phyloP scores from a whole-genome alignment of 2,113 vertebrate genomes.

The Glaucidium brasilianum region DNA sequence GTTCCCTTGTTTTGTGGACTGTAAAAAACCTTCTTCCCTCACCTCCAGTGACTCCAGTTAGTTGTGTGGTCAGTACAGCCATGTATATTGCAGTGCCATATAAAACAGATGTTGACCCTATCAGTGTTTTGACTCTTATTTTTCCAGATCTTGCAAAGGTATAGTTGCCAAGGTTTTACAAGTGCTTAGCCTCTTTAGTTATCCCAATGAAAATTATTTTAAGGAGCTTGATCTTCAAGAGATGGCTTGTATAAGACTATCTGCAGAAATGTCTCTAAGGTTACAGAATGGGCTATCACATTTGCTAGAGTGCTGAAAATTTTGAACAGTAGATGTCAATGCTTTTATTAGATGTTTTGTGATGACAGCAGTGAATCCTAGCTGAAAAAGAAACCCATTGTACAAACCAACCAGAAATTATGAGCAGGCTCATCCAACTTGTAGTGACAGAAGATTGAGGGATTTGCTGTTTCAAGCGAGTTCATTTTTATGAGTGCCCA shows the following conservation, averaged over 20 bases:
- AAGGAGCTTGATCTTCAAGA: neutral
- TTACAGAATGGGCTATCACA: neutral
- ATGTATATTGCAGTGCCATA: neutral
- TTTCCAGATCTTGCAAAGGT: neutral
- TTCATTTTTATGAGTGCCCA: neutral
- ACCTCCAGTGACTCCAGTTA: neutral
- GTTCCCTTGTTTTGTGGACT: neutral
- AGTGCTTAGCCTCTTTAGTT: neutral
- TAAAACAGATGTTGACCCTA: neutral
- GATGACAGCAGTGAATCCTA: neutral
- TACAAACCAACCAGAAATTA: neutral
- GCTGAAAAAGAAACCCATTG: neutral
- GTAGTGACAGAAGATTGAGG: neutral
- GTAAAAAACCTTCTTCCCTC: neutral
- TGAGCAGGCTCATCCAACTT: neutral
- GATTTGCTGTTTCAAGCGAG: neutral
- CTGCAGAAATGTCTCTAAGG: neutral
- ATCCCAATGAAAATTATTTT: neutral
- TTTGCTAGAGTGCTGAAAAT: neutral
- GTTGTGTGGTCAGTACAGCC: neutral
- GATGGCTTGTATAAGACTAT: neutral
- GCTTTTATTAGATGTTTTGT: neutral
- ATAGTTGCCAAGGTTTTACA: neutral
- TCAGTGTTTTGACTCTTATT: neutral
- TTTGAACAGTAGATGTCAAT: neutral